Conservation (phyloP, 1,140 invertebrate genomes). For the Drosophila suzukii region DNA sequence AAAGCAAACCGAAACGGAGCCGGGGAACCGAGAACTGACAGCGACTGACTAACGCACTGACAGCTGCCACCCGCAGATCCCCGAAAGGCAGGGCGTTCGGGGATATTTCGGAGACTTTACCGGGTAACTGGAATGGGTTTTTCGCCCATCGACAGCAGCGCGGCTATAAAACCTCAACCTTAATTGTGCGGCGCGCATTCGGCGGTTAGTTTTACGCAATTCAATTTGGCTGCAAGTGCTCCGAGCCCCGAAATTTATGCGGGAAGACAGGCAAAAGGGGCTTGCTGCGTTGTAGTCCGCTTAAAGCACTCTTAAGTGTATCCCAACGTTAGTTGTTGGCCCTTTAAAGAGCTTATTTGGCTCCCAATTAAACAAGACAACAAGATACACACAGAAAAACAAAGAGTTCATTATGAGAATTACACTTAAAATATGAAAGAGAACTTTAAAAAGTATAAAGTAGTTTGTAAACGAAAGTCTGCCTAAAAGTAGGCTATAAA, state of each 20-base stretch:
- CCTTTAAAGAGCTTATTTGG: slow-evolving; percentile 37
- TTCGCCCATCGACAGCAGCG: slow-evolving; percentile 36
- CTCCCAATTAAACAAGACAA: slow-evolving; percentile 56
- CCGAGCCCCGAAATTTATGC: slow-evolving; percentile 55
- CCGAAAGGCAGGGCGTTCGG: slow-evolving; percentile 11
- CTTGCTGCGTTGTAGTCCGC: not conserved
- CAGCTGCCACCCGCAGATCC: slow-evolving; percentile 77
- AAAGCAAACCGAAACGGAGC: slow-evolving; percentile 15
- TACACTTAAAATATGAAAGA: not conserved
- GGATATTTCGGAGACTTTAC: not conserved
- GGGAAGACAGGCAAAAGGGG: slow-evolving; percentile 48
- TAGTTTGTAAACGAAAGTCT: not conserved
- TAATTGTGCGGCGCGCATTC: slow-evolving; percentile 81
- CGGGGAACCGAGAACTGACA: slow-evolving; percentile 53
- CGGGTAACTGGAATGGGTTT: not conserved
- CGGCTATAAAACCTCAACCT: slow-evolving; percentile 76
- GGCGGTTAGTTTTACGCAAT: slow-evolving; percentile 80
- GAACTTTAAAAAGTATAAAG: not conserved
- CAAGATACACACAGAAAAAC: slow-evolving; percentile 12
- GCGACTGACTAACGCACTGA: slow-evolving; percentile 80
- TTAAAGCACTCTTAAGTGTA: slow-evolving; percentile 52
- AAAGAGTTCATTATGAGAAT: not conserved
- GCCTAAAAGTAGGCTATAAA: no score
- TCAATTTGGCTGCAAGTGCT: slow-evolving; percentile 77
- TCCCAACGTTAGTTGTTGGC: slow-evolving; percentile 17